Percentiles rank a stretch among this genome's conserved stretches.
These are phyloP conservation scores for Drosophila kanekoi DNA, from an alignment of 2,888 invertebrate genomes.

Conservation along the genomic window DNA sequence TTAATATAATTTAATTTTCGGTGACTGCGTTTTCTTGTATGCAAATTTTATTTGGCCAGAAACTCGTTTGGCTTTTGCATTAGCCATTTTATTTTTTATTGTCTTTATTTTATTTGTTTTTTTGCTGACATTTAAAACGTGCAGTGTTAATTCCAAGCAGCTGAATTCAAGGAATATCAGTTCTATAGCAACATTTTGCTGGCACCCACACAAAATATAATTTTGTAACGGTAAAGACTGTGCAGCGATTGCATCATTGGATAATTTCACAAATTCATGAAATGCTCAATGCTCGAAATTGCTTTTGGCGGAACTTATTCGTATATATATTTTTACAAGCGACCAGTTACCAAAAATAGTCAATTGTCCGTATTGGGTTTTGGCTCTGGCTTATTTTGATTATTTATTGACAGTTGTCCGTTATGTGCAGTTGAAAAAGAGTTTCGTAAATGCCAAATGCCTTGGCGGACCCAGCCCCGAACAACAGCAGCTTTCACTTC, in stretches of 20 bases:
- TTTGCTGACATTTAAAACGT: slow-evolving; percentile 63
- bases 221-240: slow-evolving; percentile 23
- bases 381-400: slow-evolving; percentile 71
- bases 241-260: slow-evolving; percentile 63
- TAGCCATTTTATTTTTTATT: slow-evolving; percentile 21
- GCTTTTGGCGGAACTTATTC: slow-evolving; percentile 26
- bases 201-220: slow-evolving; percentile 30
- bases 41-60: slow-evolving; percentile 45
- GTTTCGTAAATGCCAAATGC: slow-evolving; percentile 70
- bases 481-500: slow-evolving; percentile 63
- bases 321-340: slow-evolving; percentile 66
- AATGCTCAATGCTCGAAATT: slow-evolving; percentile 45
- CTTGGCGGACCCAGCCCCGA: slow-evolving; percentile 31
- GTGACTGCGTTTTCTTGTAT: slow-evolving; percentile 44
- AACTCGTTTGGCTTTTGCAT: slow-evolving; percentile 66
- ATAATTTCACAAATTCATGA: slow-evolving; percentile 75
- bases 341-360: slow-evolving; percentile 73
- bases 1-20: slow-evolving; percentile 58
- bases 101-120: not conserved
- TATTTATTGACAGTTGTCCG: slow-evolving; percentile 78
- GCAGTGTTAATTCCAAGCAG: slow-evolving; percentile 40
- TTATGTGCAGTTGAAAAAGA: slow-evolving; percentile 59
- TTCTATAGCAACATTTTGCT: slow-evolving; percentile 14
- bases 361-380: slow-evolving; percentile 55
- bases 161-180: slow-evolving; percentile 2